Evolutionary conservation across 2,888 invertebrate species (phyloP).

Genomic region (Teinopalpus imperialis): DNA sequence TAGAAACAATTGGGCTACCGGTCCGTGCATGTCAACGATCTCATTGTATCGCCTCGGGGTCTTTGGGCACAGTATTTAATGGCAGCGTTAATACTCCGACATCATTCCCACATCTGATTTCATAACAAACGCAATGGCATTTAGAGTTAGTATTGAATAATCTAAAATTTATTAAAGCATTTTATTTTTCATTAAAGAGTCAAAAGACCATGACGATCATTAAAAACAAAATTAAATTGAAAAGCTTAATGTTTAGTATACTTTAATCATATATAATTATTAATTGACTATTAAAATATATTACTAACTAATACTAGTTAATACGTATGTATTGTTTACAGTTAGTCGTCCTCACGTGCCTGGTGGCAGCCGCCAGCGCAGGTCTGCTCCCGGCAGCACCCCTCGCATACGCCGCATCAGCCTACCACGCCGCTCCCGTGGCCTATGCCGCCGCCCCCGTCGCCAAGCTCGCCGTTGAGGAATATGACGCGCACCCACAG

Average conservation of each 20-base stretch:
- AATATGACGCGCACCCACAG: constrained; percentile 52
- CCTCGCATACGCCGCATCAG: constrained; percentile 37
- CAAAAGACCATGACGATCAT: too few relatives aligned
- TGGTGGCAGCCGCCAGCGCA: constrained; percentile 51
- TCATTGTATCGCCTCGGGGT: constrained; percentile 34
- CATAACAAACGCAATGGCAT: constrained; percentile 39
- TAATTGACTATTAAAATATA: too few relatives aligned
- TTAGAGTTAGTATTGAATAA: constrained; percentile 42
- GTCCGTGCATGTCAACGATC: constrained; percentile 37
- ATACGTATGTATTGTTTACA: constrained; percentile 35
- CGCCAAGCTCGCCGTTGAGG: constrained; percentile 38
- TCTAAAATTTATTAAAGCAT: not conserved
- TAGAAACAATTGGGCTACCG: constrained; percentile 38
- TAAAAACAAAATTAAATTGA: too few relatives aligned
- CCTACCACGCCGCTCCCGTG: constrained; percentile 43
- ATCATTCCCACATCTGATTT: constrained; percentile 34
- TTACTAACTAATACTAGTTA: too few relatives aligned
- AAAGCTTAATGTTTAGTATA: too few relatives aligned
- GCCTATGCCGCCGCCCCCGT: constrained; percentile 52
- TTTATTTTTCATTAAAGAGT: too few relatives aligned
- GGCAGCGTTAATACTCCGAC: constrained; percentile 26
- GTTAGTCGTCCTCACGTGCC: constrained; percentile 50
- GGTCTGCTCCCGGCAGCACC: constrained; percentile 35
- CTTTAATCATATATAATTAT: too few relatives aligned
- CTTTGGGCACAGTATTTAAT: constrained; percentile 38